phyloP scores from a whole-genome alignment of 2,888 invertebrate genomes.

The Theretra japonica region DNA sequence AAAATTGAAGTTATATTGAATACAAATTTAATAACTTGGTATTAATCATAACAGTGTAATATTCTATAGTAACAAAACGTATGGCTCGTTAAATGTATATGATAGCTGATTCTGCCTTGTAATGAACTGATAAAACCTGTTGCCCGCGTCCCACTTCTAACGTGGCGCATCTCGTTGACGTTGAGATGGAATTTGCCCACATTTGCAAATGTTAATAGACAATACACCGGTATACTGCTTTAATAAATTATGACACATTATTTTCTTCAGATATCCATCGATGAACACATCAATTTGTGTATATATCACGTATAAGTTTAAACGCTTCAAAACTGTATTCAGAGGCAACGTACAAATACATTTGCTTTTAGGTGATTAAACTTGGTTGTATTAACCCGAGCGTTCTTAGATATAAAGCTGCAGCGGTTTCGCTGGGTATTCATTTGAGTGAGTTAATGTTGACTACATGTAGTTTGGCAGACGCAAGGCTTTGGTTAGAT shows the following conservation, averaged over 20 bases:
- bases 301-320: no score
- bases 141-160: constrained; percentile 24
- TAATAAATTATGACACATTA: no score
- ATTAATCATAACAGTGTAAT: neutral
- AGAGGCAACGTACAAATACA: neutral
- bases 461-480: constrained; percentile 33
- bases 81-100: neutral
- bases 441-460: constrained; percentile 31
- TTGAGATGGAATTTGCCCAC: neutral
- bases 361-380: constrained; percentile 19
- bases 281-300: no score
- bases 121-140: constrained; percentile 12
- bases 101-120: neutral
- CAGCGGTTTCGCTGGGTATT: constrained; percentile 31
- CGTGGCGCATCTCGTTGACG: constrained; percentile 9
- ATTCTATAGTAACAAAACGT: neutral
- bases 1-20: no score
- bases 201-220: no score
- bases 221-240: no score
- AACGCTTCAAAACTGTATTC: neutral
- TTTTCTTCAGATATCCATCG: no score
- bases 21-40: no score
- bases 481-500: constrained; percentile 46
- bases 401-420: neutral
- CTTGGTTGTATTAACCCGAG: neutral